These are phyloP conservation scores for Epinotia nisella DNA, from an alignment of 2,888 invertebrate species.

Conservation along the genomic window DNA sequence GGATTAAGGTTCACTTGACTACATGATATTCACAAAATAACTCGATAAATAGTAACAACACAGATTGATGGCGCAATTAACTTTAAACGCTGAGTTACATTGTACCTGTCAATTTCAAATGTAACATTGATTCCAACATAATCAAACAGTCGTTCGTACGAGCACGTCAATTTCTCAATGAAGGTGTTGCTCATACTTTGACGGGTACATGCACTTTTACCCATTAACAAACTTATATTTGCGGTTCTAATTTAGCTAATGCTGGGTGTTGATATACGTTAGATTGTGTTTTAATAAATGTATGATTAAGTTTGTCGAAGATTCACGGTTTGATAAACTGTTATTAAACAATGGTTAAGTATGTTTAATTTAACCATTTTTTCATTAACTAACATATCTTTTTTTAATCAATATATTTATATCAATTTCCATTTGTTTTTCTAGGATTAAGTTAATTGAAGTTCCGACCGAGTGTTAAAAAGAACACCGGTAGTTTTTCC, in stretches of 20 bases:
- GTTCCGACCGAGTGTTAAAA: too few relatives aligned
- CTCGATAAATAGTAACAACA: background rate
- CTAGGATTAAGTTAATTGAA: too few relatives aligned
- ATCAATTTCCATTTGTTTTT: too few relatives aligned
- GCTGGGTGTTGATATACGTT: background rate
- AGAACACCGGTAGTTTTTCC: too few relatives aligned
- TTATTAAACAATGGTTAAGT: conserved; percentile 1
- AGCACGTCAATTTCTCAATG: conserved; percentile 24
- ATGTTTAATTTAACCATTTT: too few relatives aligned
- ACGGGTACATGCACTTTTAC: conserved; percentile 38
- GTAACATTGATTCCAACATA: conserved; percentile 6
- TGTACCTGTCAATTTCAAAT: conserved; percentile 10
- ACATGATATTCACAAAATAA: background rate
- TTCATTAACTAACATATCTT: too few relatives aligned
- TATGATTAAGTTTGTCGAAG: conserved; percentile 4
- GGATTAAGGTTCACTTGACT: too few relatives aligned
- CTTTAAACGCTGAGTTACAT: background rate
- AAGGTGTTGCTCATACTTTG: conserved; percentile 21
- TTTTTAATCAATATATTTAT: too few relatives aligned
- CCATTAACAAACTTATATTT: conserved; percentile 5
- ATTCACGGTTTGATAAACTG: background rate
- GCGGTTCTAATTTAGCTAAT: background rate
- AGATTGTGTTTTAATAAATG: background rate
- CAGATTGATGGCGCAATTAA: conserved; percentile 10
- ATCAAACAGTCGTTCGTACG: background rate